These are phyloP conservation scores for Diadumene lineata DNA, from an alignment of 92 coral and sea anemone species.

Conservation along the genomic window DNA sequence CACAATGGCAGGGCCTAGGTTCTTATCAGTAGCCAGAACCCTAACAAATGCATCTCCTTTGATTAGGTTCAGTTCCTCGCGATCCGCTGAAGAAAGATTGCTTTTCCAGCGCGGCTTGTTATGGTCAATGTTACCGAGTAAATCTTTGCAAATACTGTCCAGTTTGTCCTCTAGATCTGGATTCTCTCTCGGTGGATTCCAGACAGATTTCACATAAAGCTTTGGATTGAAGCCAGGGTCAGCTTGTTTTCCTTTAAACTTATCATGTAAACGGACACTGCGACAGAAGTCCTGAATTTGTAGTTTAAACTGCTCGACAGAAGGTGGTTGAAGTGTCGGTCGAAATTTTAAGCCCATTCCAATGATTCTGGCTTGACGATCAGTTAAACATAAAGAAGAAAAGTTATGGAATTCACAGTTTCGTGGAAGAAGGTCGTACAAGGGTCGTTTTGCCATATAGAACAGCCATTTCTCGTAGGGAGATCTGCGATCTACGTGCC, in stretches of 20 bases:
- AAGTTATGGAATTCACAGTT: slow-evolving; percentile 48
- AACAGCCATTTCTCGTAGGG: slow-evolving; percentile 33
- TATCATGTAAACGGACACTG: slow-evolving; percentile 36
- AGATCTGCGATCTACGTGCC: slow-evolving; percentile 24
- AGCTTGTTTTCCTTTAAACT: slow-evolving; percentile 7
- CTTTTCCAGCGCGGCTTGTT: slow-evolving; percentile 27
- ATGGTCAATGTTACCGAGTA: slow-evolving; percentile 16
- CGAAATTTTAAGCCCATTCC: slow-evolving; percentile 59
- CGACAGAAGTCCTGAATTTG: slow-evolving; percentile 51
- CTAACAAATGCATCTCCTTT: slow-evolving; percentile 3
- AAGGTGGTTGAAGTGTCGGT: slow-evolving; percentile 52
- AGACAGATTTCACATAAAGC: slow-evolving; percentile 20
- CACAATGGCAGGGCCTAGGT: slow-evolving; percentile 41
- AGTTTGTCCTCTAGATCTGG: slow-evolving; percentile 51
- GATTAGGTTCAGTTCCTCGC: slow-evolving; percentile 23
- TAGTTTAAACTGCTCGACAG: slow-evolving; percentile 38
- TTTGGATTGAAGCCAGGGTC: slow-evolving; percentile 27
- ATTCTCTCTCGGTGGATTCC: slow-evolving; percentile 30
- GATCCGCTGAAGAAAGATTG: slow-evolving; percentile 20
- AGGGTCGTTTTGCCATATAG: slow-evolving; percentile 38
- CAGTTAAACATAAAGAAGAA: slow-evolving; percentile 22
- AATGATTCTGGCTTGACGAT: slow-evolving; percentile 28
- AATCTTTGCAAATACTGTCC: slow-evolving; percentile 23
- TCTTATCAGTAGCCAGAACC: slow-evolving; percentile 34
- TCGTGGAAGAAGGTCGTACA: slow-evolving; percentile 53